phyloP scores from a whole-genome alignment of 2,113 vertebrate genomes.

The Ptilorrhoa leucosticta region DNA sequence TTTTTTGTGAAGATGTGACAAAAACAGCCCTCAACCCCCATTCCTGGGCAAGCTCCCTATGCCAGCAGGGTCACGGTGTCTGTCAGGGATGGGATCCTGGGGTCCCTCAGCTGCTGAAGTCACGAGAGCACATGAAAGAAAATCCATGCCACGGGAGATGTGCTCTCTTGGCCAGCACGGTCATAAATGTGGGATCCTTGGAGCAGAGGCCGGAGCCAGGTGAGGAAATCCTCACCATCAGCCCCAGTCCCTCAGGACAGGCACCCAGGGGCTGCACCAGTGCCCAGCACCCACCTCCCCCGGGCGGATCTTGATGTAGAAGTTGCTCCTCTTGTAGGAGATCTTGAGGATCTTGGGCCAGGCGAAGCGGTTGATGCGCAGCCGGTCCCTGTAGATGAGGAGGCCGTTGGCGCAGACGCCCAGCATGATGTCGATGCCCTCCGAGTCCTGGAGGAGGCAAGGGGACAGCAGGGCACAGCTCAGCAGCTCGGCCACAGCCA shows the following conservation, averaged over 20 bases:
- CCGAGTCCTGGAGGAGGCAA: slow-evolving; percentile 84
- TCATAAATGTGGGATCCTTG: background rate
- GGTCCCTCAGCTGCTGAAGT: background rate
- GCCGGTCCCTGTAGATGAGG: slow-evolving; percentile 93
- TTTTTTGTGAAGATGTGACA: background rate
- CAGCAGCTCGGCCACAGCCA: background rate
- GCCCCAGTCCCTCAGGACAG: background rate
- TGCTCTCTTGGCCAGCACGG: background rate
- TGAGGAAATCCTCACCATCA: background rate
- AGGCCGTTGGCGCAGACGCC: slow-evolving; percentile 96
- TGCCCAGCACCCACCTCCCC: slow-evolving; percentile 82
- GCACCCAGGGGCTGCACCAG: background rate
- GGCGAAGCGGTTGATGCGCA: slow-evolving; percentile 97
- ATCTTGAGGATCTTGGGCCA: slow-evolving; percentile 99
- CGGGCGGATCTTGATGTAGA: slow-evolving; percentile 97
- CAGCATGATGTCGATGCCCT: slow-evolving; percentile 98
- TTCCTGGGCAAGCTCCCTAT: background rate
- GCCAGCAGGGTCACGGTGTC: fast-evolving
- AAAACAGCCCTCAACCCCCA: background rate
- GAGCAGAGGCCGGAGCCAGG: background rate
- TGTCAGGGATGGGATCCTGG: background rate
- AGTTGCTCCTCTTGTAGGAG: slow-evolving; percentile 98
- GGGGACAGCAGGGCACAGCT: background rate
- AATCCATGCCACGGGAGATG: background rate
- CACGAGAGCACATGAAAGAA: background rate